Base-by-base conservation (phyloP, 2,797 vertebrate species). In the Chaenodraco wilsoni region DNA sequence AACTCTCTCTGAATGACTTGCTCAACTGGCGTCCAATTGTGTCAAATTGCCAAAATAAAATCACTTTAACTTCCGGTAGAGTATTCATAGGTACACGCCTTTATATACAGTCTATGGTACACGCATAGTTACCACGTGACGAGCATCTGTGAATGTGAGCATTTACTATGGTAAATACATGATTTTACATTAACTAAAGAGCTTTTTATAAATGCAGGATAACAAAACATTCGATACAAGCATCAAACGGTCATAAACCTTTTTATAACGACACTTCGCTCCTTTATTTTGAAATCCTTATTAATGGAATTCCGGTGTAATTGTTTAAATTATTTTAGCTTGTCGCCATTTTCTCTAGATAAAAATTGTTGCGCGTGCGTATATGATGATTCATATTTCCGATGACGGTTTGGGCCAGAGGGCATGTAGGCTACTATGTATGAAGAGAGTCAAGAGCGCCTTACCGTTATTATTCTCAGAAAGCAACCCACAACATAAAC, bases 301-400 rank as follows among this genome's bases (percentile, higher is more conserved):
- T 4, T 0, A 27, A 41, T 17, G 0, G 0, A 1, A 0, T 56
- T 79, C 74, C 63, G 69, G 57, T 74, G 43, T 46, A 3, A 1
- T 1, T 3, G 5, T 5, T 5, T 69, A 0, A 64, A 11, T 76
- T 72, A 13, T 1, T 9, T 1, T 0, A 51, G 0, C 6, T 82
- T 79, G 52, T 66, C 12, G 14, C 16, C 17, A 6, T 68, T 49
- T 65, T 37, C 43, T 31, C 9, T 4, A 37, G n/a, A 14, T 5
- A 11, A 14, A 63, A 61, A 41, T 64, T 63, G 31, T 8, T 84
- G 90, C 92, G 91, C 91, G 31, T 93, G 92, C 89, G 92, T 81
- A 19, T 44, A 68, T 5, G 52, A 78, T 82, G 80, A 86, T 55
- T 82, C 67, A 88, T 63, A 60, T 79, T 81, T 84, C 41, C 44